Conservation (phyloP, 1,140 invertebrate species). For the Cyclargus thomasi region DNA sequence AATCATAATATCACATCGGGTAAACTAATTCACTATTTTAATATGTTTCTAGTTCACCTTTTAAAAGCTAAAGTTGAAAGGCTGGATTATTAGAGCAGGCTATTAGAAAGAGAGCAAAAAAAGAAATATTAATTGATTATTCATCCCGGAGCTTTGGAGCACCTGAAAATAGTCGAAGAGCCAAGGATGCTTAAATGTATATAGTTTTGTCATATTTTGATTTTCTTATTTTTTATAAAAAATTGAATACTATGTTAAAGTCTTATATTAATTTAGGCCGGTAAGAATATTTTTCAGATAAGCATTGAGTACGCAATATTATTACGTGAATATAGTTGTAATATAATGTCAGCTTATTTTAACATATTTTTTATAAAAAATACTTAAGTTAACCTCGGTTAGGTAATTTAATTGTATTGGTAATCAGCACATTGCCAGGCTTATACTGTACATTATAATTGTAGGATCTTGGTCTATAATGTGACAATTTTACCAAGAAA, state of each 20-base stretch:
- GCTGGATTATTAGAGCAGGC: slow-evolving; percentile 7
- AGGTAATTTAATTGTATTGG: too few species aligned
- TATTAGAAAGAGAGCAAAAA: neutral
- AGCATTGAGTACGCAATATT: too few species aligned
- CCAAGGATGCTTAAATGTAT: neutral
- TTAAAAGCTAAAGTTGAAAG: slow-evolving; percentile 12
- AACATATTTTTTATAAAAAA: too few species aligned
- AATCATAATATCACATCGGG: neutral
- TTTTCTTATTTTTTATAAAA: too few species aligned
- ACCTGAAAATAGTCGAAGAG: neutral
- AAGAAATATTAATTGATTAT: slow-evolving; percentile 10
- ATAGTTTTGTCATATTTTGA: too few species aligned
- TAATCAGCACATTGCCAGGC: too few species aligned
- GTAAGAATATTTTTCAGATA: too few species aligned
- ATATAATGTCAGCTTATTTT: too few species aligned
- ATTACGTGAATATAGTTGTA: too few species aligned
- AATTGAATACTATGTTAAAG: too few species aligned
- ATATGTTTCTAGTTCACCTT: slow-evolving; percentile 15
- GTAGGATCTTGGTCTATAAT: neutral
- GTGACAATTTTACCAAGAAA: slow-evolving; percentile 11
- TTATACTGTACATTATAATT: neutral
- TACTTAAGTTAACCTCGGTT: too few species aligned
- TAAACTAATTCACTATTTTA: neutral
- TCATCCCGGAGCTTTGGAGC: slow-evolving; percentile 1
- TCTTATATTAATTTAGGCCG: too few species aligned